Evolutionary conservation across 2,797 vertebrate species (phyloP), one percentile per base, ranked within the genome.

Genomic region (Sciaenops ocellatus): DNA sequence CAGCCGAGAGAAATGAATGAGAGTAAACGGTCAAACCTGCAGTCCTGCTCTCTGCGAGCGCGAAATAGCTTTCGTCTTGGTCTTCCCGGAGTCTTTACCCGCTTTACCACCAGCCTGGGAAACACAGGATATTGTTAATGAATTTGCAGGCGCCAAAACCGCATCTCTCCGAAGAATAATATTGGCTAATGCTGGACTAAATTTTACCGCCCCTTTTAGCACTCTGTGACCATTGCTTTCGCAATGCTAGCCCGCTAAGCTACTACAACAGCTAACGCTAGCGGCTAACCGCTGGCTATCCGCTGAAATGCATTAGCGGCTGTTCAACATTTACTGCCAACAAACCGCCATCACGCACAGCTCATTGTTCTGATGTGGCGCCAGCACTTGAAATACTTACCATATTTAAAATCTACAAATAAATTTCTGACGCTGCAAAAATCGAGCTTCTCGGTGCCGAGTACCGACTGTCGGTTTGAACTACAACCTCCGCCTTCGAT

Each of bases 1-100:
- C 8, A 24, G 15, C 54, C 5, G 20, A 65, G 51, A 17, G 34
- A 17, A 81, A 81, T 84, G 86, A 90, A 90, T 88, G 75, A 46
- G 26, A 9, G 4, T 28, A 44, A 17, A 17, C 22, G 18, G 26
- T 85, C 95, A 42, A 88, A 98, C 97, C 97, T 99, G 97, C 84
- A 99, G 93, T 24, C 98, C 98, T 26, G 98, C 97, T 93, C 98
- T 95, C 94, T 99, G 98, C 0, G 98, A 99, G 95, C 98, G 97
- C 56, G 97, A 99, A 85, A 99, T 97, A 1, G 97, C 97, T 93
- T 99, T 99, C 2, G 98, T 97, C 93, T 98, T 98, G 74, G 98
- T 97, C 93, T 99, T 99, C 54, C 97, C 97, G 18, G 97, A 98
- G 92, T 98, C 98, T 79, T 99, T 99, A 0, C 98, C 98, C 71